Base-by-base conservation (phyloP, 2,797 vertebrate species). In the Falco columbarius region DNA sequence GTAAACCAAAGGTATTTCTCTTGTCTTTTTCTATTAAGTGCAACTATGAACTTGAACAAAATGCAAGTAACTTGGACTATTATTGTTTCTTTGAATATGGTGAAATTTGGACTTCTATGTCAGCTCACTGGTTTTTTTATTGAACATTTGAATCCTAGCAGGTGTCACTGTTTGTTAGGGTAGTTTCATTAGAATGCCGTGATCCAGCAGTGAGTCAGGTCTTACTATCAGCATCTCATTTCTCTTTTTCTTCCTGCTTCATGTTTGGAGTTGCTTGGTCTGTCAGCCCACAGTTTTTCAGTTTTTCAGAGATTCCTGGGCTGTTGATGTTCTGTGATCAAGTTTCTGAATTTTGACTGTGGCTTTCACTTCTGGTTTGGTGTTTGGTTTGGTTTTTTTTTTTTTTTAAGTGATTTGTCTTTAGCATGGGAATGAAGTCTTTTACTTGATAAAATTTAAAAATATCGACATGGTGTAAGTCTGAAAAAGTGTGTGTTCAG, bases 1-100 rank as follows among this genome's bases (percentile, higher is more conserved):
- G 22, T 63, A 86, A 84, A 88, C 16, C 36, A 74, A 87, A 98
- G 97, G 98, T 98, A 98, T 92, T 84, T 84, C 13, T 79, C 20
- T 52, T 38, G 6, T 72, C 1, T 86, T 63, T 92, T 94, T 63
- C 30, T 79, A 4, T 40, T 7, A 71, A 54, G 16, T 77, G 19
- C 32, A 74, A 10, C n/a, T 76, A 2, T 56, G 14, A 91, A 51
- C 47, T 62, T 73, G 44, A 90, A 27, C 29, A 86, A 75, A 83
- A 46, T 20, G 70, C 1, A 13, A 0, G 12, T 74, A n/a, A 30
- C 7, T 73, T 15, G 4, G 30, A 0, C 56, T 76, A 34, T 42
- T 89, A 19, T 52, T 81, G 6, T 75, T 67, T 82, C 34, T 84
- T 66, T 82, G n/a, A 58, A 36, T 76, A 20, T 2, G 6, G 16